Evolutionary conservation across 2,888 invertebrate genomes (phyloP).

Genomic region (Idaea aversata): DNA sequence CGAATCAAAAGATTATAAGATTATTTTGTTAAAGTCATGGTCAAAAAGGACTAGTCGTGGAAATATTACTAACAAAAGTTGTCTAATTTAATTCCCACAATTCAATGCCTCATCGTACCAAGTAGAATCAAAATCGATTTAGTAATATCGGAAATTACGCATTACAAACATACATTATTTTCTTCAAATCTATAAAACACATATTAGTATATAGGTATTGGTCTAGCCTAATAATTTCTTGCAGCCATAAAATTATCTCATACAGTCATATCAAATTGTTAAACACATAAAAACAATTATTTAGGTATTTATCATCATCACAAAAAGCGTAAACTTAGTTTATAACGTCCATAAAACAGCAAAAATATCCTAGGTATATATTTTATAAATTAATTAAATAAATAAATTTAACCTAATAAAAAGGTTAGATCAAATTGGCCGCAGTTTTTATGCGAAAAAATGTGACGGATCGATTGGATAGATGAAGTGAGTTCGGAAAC

Average conservation of each 20-base stretch:
- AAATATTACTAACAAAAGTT: no score
- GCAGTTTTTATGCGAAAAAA: background rate
- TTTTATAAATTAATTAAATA: background rate
- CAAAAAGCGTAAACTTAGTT: background rate
- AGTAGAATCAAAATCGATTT: no score
- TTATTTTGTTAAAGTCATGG: no score
- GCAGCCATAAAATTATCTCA: background rate
- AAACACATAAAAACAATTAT: background rate
- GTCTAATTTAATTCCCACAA: no score
- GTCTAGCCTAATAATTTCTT: background rate
- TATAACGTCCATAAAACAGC: background rate
- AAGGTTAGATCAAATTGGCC: background rate
- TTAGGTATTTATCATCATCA: background rate
- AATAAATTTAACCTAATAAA: background rate
- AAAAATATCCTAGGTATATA: background rate
- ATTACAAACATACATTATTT: no score
- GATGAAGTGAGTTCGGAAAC: background rate
- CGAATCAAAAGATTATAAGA: background rate
- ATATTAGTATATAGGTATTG: background rate
- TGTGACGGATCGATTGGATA: background rate
- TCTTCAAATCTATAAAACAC: background rate
- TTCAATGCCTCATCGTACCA: no score
- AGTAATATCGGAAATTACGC: no score
- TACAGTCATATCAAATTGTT: background rate
- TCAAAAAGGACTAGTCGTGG: no score